These are phyloP conservation scores for Pseudopleuronectes americanus DNA, from an alignment of 2,797 vertebrate genomes.

Conservation along the genomic window DNA sequence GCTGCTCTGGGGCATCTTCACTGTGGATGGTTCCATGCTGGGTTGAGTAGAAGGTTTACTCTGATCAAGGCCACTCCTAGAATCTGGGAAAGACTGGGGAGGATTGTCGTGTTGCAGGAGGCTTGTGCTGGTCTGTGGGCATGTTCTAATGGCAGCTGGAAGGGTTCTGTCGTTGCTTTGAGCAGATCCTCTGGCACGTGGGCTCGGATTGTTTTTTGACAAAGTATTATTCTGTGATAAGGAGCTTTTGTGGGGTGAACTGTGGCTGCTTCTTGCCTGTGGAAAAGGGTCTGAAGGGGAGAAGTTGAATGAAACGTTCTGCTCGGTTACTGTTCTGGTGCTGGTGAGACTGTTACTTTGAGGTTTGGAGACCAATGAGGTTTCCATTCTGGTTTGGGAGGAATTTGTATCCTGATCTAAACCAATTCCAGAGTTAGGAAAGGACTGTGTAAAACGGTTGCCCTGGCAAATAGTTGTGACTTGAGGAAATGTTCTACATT, in stretches of 20 bases:
- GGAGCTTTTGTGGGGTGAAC: background rate
- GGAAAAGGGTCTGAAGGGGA: background rate
- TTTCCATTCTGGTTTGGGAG: constrained; percentile 2
- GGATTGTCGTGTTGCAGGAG: background rate
- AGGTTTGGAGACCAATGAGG: background rate
- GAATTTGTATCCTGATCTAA: background rate
- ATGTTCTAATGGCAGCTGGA: background rate
- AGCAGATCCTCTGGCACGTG: background rate
- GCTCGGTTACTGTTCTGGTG: background rate
- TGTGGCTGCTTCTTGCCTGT: too few species aligned
- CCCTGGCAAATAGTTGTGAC: background rate
- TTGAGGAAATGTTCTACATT: background rate
- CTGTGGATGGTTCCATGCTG: constrained; percentile 5
- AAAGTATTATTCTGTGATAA: background rate
- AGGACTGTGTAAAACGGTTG: background rate
- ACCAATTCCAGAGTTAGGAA: background rate
- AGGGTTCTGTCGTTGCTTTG: constrained; percentile 3
- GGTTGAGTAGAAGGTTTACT: constrained; percentile 2
- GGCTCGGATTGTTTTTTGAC: constrained; percentile 14
- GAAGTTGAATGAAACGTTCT: background rate
- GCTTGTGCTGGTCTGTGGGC: background rate
- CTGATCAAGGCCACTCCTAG: constrained; percentile 1
- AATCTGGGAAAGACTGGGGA: background rate
- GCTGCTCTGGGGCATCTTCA: constrained; percentile 9
- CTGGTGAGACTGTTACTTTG: background rate